phyloP scores from a whole-genome alignment of 2,888 invertebrate genomes.

The Melipona beecheii region DNA sequence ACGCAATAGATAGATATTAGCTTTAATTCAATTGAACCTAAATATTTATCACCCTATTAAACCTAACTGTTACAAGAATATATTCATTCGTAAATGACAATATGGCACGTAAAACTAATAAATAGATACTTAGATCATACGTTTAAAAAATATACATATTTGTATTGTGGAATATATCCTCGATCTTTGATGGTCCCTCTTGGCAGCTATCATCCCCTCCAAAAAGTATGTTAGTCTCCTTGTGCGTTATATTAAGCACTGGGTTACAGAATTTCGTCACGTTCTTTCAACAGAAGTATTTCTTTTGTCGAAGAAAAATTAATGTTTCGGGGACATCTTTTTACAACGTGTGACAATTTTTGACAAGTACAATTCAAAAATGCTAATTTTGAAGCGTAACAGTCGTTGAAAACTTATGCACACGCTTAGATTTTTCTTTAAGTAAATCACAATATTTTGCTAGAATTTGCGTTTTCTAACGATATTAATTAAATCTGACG shows the following conservation, averaged over 20 bases:
- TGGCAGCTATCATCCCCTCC: background rate
- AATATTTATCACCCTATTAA: background rate
- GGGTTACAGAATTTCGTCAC: slow-evolving; percentile 3
- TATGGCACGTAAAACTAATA: slow-evolving; percentile 18
- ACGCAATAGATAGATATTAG: background rate
- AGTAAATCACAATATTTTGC: too few relatives aligned
- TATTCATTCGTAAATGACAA: slow-evolving; percentile 19
- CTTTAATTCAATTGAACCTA: background rate
- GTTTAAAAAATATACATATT: background rate
- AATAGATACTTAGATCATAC: background rate
- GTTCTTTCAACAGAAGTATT: background rate
- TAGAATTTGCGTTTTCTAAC: too few relatives aligned
- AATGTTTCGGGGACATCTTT: background rate
- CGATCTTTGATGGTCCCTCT: background rate
- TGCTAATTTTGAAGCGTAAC: background rate
- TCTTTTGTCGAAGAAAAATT: background rate
- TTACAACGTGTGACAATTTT: background rate
- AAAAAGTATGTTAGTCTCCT: background rate
- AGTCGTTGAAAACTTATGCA: background rate
- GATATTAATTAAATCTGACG: too few relatives aligned
- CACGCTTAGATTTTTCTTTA: background rate
- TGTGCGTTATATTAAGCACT: slow-evolving; percentile 19
- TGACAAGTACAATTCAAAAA: background rate
- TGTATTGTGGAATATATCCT: background rate
- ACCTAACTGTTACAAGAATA: background rate